A percentile compares a stretch with the other conserved stretches of the same genome.
phyloP scores from a whole-genome alignment of 1,140 invertebrate genomes.

The Camponotus floridanus region DNA sequence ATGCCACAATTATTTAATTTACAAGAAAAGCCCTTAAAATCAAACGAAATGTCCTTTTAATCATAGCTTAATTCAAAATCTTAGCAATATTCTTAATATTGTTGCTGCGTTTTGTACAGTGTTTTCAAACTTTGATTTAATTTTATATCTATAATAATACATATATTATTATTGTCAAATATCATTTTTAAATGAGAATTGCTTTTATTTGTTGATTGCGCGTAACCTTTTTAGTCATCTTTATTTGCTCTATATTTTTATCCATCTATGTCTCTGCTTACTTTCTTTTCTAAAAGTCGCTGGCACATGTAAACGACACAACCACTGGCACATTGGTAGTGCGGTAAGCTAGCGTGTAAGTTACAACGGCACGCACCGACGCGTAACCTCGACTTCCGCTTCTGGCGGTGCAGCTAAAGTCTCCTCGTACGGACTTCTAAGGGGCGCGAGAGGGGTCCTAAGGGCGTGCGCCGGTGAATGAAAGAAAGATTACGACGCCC shows the following conservation, averaged over 20 bases:
- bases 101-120: too few species aligned
- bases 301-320: slow-evolving; percentile 41
- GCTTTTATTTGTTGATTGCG: too few species aligned
- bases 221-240: background rate
- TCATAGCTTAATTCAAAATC: background rate
- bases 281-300: slow-evolving; percentile 7
- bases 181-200: too few species aligned
- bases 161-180: too few species aligned
- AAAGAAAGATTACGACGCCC: slow-evolving; percentile 68
- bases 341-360: slow-evolving; percentile 37
- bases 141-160: too few species aligned
- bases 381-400: slow-evolving; percentile 59
- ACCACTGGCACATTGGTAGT: background rate
- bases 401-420: background rate
- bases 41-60: background rate
- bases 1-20: background rate
- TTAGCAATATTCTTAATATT: background rate
- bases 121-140: too few species aligned
- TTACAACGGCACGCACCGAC: slow-evolving; percentile 25
- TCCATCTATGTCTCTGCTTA: background rate
- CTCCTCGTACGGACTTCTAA: slow-evolving; percentile 44
- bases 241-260: background rate
- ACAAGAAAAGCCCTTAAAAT: background rate
- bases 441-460: slow-evolving; percentile 24
- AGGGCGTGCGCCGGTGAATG: slow-evolving; percentile 59